A percentile compares a stretch with the other conserved stretches of the same genome.
Evolutionary conservation across 2,888 invertebrate species (phyloP).

Genomic region (Rhagophthalmus giganteus): DNA sequence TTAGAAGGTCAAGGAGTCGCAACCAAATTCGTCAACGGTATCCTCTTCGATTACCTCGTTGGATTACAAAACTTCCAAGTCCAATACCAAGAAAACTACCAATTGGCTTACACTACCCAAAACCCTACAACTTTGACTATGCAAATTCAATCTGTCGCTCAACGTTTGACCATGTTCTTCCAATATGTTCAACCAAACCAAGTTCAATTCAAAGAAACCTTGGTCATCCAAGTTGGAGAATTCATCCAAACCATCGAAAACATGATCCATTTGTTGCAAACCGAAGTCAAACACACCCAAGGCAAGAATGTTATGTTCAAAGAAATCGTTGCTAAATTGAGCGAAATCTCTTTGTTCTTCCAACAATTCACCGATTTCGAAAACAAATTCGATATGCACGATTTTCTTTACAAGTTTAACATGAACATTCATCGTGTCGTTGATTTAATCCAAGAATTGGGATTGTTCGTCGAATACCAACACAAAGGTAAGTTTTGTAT

Average conservation of each 20-base stretch:
- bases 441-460: constrained; percentile 5
- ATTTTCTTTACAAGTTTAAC: constrained; percentile 1
- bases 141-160: constrained; percentile 12
- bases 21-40: constrained; percentile 1
- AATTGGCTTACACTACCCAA: constrained; percentile 8
- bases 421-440: constrained; percentile 5
- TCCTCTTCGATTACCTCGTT: constrained; percentile 14
- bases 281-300: constrained; percentile 7
- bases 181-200: constrained; percentile 3
- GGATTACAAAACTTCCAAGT: constrained; percentile 14
- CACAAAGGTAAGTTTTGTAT: constrained; percentile 1
- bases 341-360: constrained; percentile 5
- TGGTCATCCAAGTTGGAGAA: constrained; percentile 21
- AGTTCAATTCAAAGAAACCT: constrained; percentile 3
- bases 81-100: constrained; percentile 17
- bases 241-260: constrained; percentile 19
- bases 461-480: background rate
- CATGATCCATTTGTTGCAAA: constrained; percentile 10
- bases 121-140: background rate
- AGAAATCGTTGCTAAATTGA: constrained; percentile 4
- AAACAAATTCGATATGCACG: background rate
- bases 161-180: constrained; percentile 5
- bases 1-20: constrained; percentile 2
- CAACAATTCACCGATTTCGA: constrained; percentile 4
- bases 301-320: constrained; percentile 3